A percentile compares a stretch with the other conserved stretches of the same genome.
Conservation (phyloP, 2,888 invertebrate genomes). For the Epistrophe eligans region DNA sequence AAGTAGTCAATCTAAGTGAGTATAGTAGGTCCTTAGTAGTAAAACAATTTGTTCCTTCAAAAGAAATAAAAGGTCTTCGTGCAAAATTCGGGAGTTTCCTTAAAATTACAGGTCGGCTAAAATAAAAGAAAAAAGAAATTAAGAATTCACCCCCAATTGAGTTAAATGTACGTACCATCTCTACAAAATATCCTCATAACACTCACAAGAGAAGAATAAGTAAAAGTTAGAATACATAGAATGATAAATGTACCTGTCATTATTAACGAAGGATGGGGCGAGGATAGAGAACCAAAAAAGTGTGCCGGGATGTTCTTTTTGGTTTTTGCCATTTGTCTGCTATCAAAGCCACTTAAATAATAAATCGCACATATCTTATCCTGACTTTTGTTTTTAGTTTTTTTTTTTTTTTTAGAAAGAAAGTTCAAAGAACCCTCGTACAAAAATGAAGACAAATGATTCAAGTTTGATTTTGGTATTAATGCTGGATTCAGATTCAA, state of each 20-base stretch:
- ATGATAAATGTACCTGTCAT: conserved; percentile 60
- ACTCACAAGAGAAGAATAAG: neutral
- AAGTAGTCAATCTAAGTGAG: neutral
- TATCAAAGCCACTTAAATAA: conserved; percentile 25
- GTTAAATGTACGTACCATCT: conserved; percentile 3
- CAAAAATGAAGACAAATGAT: conserved; percentile 28
- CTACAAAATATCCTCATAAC: conserved; percentile 8
- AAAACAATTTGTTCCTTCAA: conserved; percentile 24
- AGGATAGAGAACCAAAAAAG: conserved; percentile 7
- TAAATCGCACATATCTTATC: conserved; percentile 42
- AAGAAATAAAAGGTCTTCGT: conserved; percentile 25
- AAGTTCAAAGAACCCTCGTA: conserved; percentile 6
- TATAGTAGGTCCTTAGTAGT: neutral
- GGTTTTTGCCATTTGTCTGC: neutral
- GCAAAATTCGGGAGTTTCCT: conserved; percentile 10
- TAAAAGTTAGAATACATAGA: neutral
- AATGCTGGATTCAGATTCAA: neutral
- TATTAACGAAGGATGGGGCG: neutral
- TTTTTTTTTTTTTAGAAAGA: neutral
- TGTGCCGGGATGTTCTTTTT: conserved; percentile 14
- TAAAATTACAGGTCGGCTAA: conserved; percentile 45
- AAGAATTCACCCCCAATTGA: conserved; percentile 65
- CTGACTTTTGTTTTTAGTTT: too few species aligned
- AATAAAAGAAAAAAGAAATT: conserved; percentile 52
- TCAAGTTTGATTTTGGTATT: neutral